Conservation (phyloP, 2,888 invertebrate genomes). For the Hypomecis atomaria region DNA sequence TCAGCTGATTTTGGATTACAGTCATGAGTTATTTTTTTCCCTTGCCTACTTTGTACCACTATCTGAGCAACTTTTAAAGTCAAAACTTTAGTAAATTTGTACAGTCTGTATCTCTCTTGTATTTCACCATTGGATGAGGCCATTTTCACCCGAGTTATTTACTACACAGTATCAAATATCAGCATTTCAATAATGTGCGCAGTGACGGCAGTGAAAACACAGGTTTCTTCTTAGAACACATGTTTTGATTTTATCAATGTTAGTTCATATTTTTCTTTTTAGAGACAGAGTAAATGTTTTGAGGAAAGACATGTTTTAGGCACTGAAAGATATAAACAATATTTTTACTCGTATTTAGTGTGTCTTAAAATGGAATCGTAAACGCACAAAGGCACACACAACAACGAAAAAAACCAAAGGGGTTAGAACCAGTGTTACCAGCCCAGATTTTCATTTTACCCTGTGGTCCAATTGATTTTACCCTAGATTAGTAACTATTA, state of each 20-base stretch:
- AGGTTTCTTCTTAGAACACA: constrained; percentile 24
- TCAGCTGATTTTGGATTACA: constrained; percentile 60
- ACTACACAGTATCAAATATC: constrained; percentile 32
- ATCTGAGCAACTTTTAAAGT: constrained; percentile 95
- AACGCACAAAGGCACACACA: background rate
- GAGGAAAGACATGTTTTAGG: background rate
- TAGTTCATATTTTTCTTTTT: background rate
- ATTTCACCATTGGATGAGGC: constrained; percentile 61
- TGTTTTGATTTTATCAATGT: constrained; percentile 10
- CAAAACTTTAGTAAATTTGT: constrained; percentile 95
- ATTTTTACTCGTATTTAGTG: background rate
- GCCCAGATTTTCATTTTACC: too few species aligned
- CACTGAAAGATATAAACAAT: background rate
- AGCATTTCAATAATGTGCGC: constrained; percentile 46
- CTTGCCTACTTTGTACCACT: constrained; percentile 95
- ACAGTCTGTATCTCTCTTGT: constrained; percentile 91
- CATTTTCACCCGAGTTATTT: constrained; percentile 52
- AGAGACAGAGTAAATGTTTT: background rate
- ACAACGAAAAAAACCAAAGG: background rate
- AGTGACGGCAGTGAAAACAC: constrained; percentile 36
- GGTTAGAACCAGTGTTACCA: too few species aligned
- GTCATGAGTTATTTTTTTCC: constrained; percentile 89
- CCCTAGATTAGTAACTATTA: too few species aligned
- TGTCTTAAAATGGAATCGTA: background rate
- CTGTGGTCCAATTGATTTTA: too few species aligned